Evolutionary conservation across 1,140 invertebrate genomes (phyloP).

Genomic region (Eumaeus atala): DNA sequence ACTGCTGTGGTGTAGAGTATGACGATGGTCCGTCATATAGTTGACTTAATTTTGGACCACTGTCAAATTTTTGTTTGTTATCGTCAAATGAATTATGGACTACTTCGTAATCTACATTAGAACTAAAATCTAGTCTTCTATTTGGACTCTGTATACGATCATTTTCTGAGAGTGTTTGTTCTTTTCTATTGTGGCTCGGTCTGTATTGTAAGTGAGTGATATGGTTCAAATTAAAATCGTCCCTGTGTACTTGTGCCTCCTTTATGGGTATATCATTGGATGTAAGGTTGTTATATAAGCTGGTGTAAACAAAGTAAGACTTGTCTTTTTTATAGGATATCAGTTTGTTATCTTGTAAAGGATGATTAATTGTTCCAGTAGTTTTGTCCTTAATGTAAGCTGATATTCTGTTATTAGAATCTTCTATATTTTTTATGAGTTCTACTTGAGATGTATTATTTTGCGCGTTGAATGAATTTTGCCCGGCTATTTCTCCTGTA

Average conservation of each 20-base stretch:
- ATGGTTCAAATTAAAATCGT: slow-evolving; percentile 1
- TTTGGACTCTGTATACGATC: slow-evolving; percentile 8
- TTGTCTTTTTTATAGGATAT: slow-evolving; percentile 60
- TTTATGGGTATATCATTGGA: not conserved
- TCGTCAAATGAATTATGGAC: slow-evolving; percentile 31
- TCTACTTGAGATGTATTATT: slow-evolving; percentile 7
- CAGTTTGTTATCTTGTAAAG: slow-evolving; percentile 49
- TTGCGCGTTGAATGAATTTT: not conserved
- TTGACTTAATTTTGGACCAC: slow-evolving; percentile 21
- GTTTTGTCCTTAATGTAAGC: slow-evolving; percentile 58
- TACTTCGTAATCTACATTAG: slow-evolving; percentile 38
- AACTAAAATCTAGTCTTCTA: slow-evolving; percentile 5
- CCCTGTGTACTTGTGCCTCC: not conserved
- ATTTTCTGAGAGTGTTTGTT: not conserved
- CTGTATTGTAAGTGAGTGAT: not conserved
- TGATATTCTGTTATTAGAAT: slow-evolving; percentile 45
- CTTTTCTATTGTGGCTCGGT: not conserved
- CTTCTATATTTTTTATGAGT: slow-evolving; percentile 32
- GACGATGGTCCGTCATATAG: slow-evolving; percentile 56
- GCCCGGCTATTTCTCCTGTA: not conserved
- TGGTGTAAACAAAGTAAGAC: slow-evolving; percentile 53
- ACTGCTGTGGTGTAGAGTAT: slow-evolving; percentile 53
- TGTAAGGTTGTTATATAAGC: slow-evolving; percentile 29
- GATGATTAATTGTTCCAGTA: slow-evolving; percentile 51
- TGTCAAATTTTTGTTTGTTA: slow-evolving; percentile 27